Percentiles rank a stretch among this genome's conserved stretches.
These are phyloP conservation scores for Altica lythri DNA, from an alignment of 2,888 invertebrate genomes.

Conservation along the genomic window DNA sequence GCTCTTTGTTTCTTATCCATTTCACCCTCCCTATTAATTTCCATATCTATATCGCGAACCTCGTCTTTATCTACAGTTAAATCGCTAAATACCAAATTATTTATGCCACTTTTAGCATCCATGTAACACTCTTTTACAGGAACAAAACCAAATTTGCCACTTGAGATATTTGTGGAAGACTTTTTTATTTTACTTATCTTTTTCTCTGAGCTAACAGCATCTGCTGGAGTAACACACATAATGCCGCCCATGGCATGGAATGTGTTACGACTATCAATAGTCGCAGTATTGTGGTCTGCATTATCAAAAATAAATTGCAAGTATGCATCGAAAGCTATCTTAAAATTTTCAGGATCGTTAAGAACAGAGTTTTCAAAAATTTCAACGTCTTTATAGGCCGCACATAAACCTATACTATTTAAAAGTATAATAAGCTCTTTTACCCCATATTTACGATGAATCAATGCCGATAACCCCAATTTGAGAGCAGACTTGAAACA, in stretches of 20 bases:
- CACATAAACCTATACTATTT: slow-evolving; percentile 36
- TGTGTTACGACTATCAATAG: slow-evolving; percentile 7
- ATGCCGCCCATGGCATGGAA: slow-evolving; percentile 16
- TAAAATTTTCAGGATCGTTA: slow-evolving; percentile 1
- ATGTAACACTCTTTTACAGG: too few relatives aligned
- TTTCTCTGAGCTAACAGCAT: too few relatives aligned
- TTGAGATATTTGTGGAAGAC: too few relatives aligned
- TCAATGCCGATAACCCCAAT: slow-evolving; percentile 27
- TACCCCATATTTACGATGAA: slow-evolving; percentile 36
- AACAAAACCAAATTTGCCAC: too few relatives aligned
- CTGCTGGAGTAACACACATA: slow-evolving; percentile 10
- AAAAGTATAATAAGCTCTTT: slow-evolving; percentile 29
- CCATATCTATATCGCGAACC: too few relatives aligned
- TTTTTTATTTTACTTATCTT: too few relatives aligned
- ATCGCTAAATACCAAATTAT: too few relatives aligned
- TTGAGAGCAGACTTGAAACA: slow-evolving; percentile 33
- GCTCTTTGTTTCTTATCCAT: too few relatives aligned
- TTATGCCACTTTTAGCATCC: too few relatives aligned
- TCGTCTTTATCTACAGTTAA: too few relatives aligned
- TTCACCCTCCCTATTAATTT: too few relatives aligned
- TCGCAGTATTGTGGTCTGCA: slow-evolving; percentile 2
- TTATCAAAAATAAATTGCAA: slow-evolving; percentile 5
- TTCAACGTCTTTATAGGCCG: slow-evolving; percentile 36
- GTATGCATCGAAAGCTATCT: not conserved
- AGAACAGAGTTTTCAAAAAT: slow-evolving; percentile 37